Percentiles rank a stretch among this genome's conserved stretches.
phyloP scores from a whole-genome alignment of 2,888 invertebrate species.

The Athrips mouffetella region DNA sequence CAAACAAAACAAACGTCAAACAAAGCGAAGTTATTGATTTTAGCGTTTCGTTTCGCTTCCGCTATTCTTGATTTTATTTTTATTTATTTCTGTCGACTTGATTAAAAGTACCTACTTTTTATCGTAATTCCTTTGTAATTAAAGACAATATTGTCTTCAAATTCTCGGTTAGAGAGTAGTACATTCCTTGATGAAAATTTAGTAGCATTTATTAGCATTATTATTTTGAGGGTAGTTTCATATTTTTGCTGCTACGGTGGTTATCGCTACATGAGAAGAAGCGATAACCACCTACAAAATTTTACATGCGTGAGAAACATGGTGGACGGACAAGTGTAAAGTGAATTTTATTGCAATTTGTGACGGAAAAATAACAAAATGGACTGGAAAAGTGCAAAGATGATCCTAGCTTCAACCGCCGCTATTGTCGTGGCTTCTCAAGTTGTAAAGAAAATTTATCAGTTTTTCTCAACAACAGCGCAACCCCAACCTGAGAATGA shows the following conservation, averaged over 20 bases:
- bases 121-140: too few species aligned
- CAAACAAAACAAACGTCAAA: not conserved
- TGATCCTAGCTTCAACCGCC: slow-evolving; percentile 63
- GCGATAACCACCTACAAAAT: not conserved
- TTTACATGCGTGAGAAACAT: slow-evolving; percentile 56
- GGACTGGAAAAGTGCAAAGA: slow-evolving; percentile 68
- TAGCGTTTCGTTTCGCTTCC: not conserved
- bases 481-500: slow-evolving; percentile 35
- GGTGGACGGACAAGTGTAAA: slow-evolving; percentile 55
- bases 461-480: slow-evolving; percentile 39
- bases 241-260: slow-evolving; percentile 14
- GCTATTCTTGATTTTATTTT: not conserved
- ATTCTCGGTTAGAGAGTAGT: too few species aligned
- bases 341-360: slow-evolving; percentile 32
- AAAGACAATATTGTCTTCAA: too few species aligned
- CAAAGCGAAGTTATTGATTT: too few species aligned
- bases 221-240: slow-evolving; percentile 40
- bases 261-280: too few species aligned
- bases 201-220: too few species aligned
- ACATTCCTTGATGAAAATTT: too few species aligned
- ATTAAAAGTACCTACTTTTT: too few species aligned
- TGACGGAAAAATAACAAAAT: slow-evolving; percentile 36
- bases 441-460: slow-evolving; percentile 59
- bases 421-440: slow-evolving; percentile 63
- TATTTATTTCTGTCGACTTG: too few species aligned